Evolutionary conservation across 2,888 invertebrate genomes (phyloP).

Genomic region (Aelia acuminata): DNA sequence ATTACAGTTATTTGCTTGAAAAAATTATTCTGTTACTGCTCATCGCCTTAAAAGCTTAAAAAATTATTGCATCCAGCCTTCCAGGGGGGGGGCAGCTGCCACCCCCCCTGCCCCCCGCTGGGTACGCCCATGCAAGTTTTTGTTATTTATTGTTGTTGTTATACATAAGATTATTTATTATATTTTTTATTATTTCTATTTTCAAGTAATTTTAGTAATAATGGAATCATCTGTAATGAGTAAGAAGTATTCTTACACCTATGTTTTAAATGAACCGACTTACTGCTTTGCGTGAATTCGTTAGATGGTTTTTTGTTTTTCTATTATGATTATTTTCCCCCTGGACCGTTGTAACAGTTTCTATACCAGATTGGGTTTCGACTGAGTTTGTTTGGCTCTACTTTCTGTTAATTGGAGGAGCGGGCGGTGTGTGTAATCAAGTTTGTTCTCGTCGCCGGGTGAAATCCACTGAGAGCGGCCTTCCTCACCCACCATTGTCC

Average conservation of each 20-base stretch:
- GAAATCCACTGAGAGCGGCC: constrained; percentile 52
- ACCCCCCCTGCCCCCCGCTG: too few relatives aligned
- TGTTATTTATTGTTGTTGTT: too few relatives aligned
- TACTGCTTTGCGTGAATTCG: neutral
- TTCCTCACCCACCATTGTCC: constrained; percentile 22
- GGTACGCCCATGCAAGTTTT: too few relatives aligned
- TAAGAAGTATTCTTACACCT: neutral
- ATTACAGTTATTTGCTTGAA: too few relatives aligned
- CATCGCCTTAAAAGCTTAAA: too few relatives aligned
- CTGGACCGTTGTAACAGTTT: constrained; percentile 20
- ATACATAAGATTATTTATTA: too few relatives aligned
- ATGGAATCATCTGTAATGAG: neutral
- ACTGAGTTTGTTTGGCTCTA: constrained; percentile 55
- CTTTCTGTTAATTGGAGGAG: constrained; percentile 56
- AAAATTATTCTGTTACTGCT: too few relatives aligned
- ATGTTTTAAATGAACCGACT: neutral
- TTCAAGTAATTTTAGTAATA: neutral
- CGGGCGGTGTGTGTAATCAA: constrained; percentile 40
- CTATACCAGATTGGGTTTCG: constrained; percentile 51
- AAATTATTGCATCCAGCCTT: too few relatives aligned
- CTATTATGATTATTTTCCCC: neutral
- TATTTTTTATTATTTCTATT: too few relatives aligned
- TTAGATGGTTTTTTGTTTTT: neutral
- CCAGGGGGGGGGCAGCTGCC: too few relatives aligned
- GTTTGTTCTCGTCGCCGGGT: constrained; percentile 46